These are phyloP conservation scores for Bradypus variegatus DNA, from an alignment of 2,797 vertebrate species.

Conservation along the genomic window DNA sequence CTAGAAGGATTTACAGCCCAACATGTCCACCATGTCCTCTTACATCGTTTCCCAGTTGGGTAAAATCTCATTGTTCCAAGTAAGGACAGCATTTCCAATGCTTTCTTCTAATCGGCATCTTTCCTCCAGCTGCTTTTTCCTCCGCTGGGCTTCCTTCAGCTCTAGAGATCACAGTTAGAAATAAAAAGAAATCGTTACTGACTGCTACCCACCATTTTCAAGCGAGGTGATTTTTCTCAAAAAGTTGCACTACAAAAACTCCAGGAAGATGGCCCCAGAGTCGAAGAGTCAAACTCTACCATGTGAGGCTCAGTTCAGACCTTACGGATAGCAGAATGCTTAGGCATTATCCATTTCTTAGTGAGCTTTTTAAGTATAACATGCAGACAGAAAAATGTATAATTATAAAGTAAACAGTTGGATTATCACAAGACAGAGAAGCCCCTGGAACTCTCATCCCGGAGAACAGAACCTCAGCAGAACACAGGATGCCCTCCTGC, in stretches of 20 bases:
- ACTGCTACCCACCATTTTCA: not conserved
- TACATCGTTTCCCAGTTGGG: constrained; percentile 93
- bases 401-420: not conserved
- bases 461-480: accelerated
- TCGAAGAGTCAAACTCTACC: accelerated
- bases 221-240: not conserved
- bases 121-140: constrained; percentile 89
- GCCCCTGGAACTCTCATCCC: not conserved
- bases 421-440: not conserved
- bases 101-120: constrained; percentile 89
- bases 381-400: accelerated
- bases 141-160: constrained; percentile 90
- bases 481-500: accelerated
- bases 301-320: too few species aligned
- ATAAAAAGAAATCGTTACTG: not conserved
- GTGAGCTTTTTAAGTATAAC: not conserved
- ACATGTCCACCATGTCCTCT: constrained; percentile 45
- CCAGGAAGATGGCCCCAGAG: not conserved
- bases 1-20: not conserved
- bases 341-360: accelerated
- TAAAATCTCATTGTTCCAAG: constrained; percentile 92
- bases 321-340: accelerated
- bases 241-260: accelerated
- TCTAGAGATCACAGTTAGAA: constrained; percentile 71
- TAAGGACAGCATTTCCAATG: constrained; percentile 89